A percentile compares a stretch with the other conserved stretches of the same genome.
Conservation (phyloP, 2,797 vertebrate species). For the Schizopygopsis pylzovi region DNA sequence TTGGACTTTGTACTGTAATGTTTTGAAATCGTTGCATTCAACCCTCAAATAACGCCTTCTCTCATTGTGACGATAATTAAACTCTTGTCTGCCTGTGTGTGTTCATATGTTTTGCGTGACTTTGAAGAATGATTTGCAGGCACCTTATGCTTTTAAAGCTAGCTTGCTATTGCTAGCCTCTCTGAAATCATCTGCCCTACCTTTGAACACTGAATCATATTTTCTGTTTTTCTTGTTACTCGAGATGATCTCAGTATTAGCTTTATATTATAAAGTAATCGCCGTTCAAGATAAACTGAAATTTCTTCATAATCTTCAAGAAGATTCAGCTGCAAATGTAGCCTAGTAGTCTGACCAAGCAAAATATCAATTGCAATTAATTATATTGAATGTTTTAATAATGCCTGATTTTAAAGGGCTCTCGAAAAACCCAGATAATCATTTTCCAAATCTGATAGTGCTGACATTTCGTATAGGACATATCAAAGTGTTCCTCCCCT, state of each 20-base stretch:
- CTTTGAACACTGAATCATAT: neutral
- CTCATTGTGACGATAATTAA: neutral
- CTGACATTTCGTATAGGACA: neutral
- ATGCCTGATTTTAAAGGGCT: neutral
- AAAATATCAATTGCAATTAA: neutral
- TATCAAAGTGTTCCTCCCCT: neutral
- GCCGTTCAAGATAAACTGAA: too few relatives aligned
- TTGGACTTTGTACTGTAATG: neutral
- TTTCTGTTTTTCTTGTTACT: neutral
- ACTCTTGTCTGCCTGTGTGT: neutral
- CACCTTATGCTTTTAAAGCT: neutral
- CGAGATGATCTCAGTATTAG: neutral
- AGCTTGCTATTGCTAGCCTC: neutral
- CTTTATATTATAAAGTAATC: neutral
- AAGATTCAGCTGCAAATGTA: neutral
- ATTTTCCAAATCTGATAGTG: neutral
- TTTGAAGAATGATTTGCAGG: neutral
- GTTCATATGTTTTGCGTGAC: neutral
- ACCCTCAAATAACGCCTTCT: neutral
- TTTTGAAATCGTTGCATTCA: neutral
- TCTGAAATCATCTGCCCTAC: neutral
- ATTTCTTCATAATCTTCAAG: neutral
- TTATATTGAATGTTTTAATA: constrained; percentile 1
- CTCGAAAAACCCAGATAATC: neutral
- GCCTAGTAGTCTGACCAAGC: neutral